Base-by-base conservation (phyloP, 1,140 invertebrate species). In the Delia radicum region DNA sequence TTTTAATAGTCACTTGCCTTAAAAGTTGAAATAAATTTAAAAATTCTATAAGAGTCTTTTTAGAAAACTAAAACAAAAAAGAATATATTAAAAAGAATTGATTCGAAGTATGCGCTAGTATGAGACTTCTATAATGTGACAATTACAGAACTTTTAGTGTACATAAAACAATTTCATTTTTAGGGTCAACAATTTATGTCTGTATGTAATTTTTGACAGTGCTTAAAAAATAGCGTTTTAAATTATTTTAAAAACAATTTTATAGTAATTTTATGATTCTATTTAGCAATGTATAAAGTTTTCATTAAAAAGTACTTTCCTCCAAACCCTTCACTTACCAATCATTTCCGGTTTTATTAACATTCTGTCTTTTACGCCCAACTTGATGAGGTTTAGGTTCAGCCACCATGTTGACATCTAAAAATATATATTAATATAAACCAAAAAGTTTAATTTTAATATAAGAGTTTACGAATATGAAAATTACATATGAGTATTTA, bases 351-450 rank as follows among this genome's bases (percentile, higher is more conserved):
- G 92, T 93, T 89, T 94, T 94, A 77, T 91, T 89, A 76, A 93
- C 89, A 86, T 94, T 94, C 85, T 93, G 92, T 76, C 93, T 87
- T 84, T 94, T 94, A 78, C 93, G 88, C 77, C 93, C 93, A 71
- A 93, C 93, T 87, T 94, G 93, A 87, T 94, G 93, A 63, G 93
- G 91, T 87, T 94, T 94, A 29, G 93, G 93, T 83, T 94, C 93
- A 21, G 93, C 92, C 46, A 94, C 93, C 92, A 94, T 92, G 87
- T 94, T 94, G 72, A 87, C 86, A 83, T 87, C 86, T 87, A 80
- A 37, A 83, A 82, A n/a, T n/a, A n/a, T 21, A 33, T 15, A 77
- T 75, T 29, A 21, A 65, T 5, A 26, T 7, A 31, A 67, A 7
- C 8, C 4, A 46, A 73, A 46, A 73, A 27, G n/a, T 33, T 28